These are phyloP conservation scores for Tortricodes alternella DNA, from an alignment of 2,888 invertebrate species.

Conservation along the genomic window DNA sequence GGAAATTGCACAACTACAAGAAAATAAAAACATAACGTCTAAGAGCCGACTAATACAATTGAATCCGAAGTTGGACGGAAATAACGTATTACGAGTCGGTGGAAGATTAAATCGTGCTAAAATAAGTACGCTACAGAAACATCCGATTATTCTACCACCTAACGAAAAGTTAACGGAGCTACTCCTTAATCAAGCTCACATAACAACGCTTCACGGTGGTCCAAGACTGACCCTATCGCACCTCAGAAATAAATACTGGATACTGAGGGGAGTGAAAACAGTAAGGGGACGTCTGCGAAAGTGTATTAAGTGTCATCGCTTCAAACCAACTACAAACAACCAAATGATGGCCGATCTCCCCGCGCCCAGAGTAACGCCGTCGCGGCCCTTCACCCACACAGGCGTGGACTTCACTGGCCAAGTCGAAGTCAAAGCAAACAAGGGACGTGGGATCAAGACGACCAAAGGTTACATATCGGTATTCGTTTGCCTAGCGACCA, in stretches of 20 bases:
- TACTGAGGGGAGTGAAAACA: conserved; percentile 12
- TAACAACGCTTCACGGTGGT: conserved; percentile 31
- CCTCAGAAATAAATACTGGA: conserved; percentile 15
- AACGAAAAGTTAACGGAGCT: background rate
- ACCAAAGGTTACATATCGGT: conserved; percentile 22
- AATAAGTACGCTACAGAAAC: background rate
- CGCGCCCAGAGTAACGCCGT: conserved; percentile 1
- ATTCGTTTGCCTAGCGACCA: conserved; percentile 22
- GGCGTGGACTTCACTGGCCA: conserved; percentile 29
- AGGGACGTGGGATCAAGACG: conserved; percentile 22
- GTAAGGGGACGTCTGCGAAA: conserved; percentile 13
- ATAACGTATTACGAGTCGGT: background rate
- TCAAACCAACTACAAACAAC: background rate
- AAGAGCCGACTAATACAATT: background rate
- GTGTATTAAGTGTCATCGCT: conserved; percentile 17
- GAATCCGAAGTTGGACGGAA: background rate
- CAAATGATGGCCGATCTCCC: conserved; percentile 30
- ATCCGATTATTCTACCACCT: background rate
- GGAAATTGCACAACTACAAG: background rate
- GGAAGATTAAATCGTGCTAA: background rate
- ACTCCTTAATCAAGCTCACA: conserved; percentile 9
- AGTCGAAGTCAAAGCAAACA: conserved; percentile 15
- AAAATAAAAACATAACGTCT: background rate
- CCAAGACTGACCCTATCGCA: background rate
- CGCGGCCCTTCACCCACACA: conserved; percentile 22